These are phyloP conservation scores for Etheostoma perlongum DNA, from an alignment of 2,797 vertebrate genomes.

Conservation along the genomic window DNA sequence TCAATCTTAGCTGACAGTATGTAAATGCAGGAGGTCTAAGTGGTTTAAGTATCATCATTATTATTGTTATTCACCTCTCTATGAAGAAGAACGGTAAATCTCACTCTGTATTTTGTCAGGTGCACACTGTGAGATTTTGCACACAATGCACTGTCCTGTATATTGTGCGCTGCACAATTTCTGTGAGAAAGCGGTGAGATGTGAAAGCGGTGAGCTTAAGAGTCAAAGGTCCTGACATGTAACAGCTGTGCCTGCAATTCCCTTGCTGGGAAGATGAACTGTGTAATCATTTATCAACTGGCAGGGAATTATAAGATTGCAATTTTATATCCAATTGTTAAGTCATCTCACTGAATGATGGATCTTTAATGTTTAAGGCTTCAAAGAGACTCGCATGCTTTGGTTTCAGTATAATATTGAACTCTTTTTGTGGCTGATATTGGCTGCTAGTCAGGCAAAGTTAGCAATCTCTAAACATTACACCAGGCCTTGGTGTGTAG, in stretches of 20 bases:
- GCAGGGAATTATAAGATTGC: not conserved
- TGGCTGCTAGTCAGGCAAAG: not conserved
- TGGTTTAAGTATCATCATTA: conserved; percentile 14
- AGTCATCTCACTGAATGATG: not conserved
- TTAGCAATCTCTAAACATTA: not conserved
- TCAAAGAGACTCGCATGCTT: not conserved
- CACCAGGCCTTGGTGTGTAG: not conserved
- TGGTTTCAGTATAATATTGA: not conserved
- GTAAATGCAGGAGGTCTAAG: conserved; percentile 14
- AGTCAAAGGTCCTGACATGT: conserved; percentile 11
- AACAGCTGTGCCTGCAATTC: conserved; percentile 8
- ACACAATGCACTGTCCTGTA: not conserved
- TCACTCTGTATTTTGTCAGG: not conserved
- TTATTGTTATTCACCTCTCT: not conserved
- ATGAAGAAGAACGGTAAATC: not conserved
- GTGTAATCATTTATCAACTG: conserved; percentile 13
- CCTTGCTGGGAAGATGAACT: not conserved
- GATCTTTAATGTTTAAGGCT: not conserved
- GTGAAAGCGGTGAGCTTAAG: not conserved
- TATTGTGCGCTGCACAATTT: not conserved
- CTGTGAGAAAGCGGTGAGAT: not conserved
- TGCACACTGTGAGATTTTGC: not conserved
- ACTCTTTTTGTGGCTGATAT: not conserved
- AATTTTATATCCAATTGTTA: conserved; percentile 1
- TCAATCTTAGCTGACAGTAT: conserved; percentile 17